Conservation (phyloP, 2,113 vertebrate genomes). For the Neogobius melanostomus region DNA sequence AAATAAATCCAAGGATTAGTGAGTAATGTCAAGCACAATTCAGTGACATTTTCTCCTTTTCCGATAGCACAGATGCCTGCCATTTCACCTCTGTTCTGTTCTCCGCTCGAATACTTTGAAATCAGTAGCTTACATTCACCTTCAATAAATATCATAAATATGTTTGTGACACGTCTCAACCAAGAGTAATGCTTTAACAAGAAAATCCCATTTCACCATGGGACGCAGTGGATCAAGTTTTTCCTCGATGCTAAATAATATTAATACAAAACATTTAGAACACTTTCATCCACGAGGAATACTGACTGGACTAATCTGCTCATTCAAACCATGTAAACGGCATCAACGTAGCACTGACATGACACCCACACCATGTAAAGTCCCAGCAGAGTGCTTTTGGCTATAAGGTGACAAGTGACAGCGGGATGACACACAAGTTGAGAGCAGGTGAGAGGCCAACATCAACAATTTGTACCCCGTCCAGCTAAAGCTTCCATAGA, state of each 20-base stretch:
- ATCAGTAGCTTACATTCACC: conserved; percentile 84
- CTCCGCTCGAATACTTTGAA: conserved; percentile 55
- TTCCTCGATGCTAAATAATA: conserved; percentile 35
- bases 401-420: conserved; percentile 68
- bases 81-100: conserved; percentile 44
- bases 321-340: conserved; percentile 59
- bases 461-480: conserved; percentile 29
- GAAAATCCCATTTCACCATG: conserved; percentile 44
- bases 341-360: conserved; percentile 38
- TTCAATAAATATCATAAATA: conserved; percentile 87
- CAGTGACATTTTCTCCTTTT: conserved; percentile 75
- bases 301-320: conserved; percentile 31
- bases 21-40: conserved; percentile 74
- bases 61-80: conserved; percentile 71
- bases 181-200: conserved; percentile 38
- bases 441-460: conserved; percentile 49
- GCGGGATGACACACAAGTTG: conserved; percentile 64
- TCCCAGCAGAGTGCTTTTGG: conserved; percentile 58
- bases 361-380: conserved; percentile 53
- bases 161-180: conserved; percentile 57
- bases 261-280: conserved; percentile 29
- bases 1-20: conserved; percentile 71
- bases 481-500: conserved; percentile 64
- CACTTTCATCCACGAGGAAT: conserved; percentile 46
- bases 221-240: conserved; percentile 59